These are phyloP conservation scores for Ormyrus pomaceus DNA, from an alignment of 2,888 invertebrate genomes.

Conservation along the genomic window DNA sequence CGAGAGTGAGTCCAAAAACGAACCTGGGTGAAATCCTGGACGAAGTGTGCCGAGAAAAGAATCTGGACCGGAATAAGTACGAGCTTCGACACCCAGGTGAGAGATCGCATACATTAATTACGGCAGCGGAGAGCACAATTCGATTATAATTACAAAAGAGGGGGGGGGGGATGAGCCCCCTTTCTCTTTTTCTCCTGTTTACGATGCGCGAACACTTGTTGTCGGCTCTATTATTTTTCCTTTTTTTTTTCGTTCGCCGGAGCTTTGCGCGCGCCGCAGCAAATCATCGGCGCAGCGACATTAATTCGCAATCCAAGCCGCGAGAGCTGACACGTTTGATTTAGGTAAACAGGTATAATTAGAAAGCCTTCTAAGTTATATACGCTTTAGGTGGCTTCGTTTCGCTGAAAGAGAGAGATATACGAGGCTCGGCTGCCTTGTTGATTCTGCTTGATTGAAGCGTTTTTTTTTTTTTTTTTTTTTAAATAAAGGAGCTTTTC, in stretches of 20 bases:
- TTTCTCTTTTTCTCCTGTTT: too few relatives aligned
- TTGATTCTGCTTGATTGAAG: neutral
- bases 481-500: too few relatives aligned
- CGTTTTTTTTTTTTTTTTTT: too few relatives aligned
- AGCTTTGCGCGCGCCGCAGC: neutral
- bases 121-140: neutral
- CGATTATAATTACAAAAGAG: too few relatives aligned
- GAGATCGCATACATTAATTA: conserved; percentile 49
- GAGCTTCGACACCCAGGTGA: conserved; percentile 87
- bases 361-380: conserved; percentile 20
- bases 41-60: conserved; percentile 86
- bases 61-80: conserved; percentile 84
- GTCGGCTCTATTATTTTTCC: neutral
- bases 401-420: neutral
- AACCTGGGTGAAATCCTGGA: conserved; percentile 83
- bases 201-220: too few relatives aligned
- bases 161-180: too few relatives aligned
- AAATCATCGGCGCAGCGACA: conserved; percentile 1
- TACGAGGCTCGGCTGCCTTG: too few relatives aligned
- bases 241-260: conserved; percentile 1
- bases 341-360: conserved; percentile 28
- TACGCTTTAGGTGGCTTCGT: neutral
- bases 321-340: conserved; percentile 12
- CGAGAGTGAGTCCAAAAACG: conserved; percentile 84
- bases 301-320: conserved; percentile 19